phyloP scores from a whole-genome alignment of 2,113 vertebrate genomes.

The Neopipo cinnamomea region DNA sequence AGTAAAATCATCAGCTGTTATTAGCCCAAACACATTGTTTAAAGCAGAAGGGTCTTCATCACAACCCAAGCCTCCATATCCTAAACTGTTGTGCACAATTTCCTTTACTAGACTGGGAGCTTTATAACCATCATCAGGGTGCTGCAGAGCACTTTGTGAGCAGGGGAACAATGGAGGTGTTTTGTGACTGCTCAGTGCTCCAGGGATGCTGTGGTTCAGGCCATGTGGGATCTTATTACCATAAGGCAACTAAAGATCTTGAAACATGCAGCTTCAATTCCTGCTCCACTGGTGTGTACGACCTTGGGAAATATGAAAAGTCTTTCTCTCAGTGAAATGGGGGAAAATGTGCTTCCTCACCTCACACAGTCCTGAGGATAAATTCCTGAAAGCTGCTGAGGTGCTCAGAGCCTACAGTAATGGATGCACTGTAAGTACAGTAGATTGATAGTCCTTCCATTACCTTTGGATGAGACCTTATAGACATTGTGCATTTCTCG shows the following conservation, averaged over 20 bases:
- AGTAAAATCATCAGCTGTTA: neutral
- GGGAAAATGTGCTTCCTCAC: neutral
- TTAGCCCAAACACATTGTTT: neutral
- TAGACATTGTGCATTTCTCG: neutral
- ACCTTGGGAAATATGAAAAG: neutral
- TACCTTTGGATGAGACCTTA: constrained; percentile 36
- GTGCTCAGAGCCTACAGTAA: neutral
- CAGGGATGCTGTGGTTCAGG: neutral
- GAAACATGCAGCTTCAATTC: neutral
- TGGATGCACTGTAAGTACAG: neutral
- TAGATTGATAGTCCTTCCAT: neutral
- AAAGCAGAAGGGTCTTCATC: neutral
- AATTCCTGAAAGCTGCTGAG: neutral
- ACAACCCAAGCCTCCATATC: neutral
- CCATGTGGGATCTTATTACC: neutral
- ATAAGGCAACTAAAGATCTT: neutral
- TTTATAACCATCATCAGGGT: neutral
- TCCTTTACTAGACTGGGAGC: neutral
- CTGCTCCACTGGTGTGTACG: neutral
- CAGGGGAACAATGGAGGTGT: no score
- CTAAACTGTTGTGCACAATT: neutral
- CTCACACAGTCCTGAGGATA: neutral
- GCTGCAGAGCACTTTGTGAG: neutral
- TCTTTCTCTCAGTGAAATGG: neutral
- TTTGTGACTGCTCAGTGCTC: rapidly evolving